Evolutionary conservation across 2,113 vertebrate species (phyloP).

Genomic region (Synodontis membranacea): DNA sequence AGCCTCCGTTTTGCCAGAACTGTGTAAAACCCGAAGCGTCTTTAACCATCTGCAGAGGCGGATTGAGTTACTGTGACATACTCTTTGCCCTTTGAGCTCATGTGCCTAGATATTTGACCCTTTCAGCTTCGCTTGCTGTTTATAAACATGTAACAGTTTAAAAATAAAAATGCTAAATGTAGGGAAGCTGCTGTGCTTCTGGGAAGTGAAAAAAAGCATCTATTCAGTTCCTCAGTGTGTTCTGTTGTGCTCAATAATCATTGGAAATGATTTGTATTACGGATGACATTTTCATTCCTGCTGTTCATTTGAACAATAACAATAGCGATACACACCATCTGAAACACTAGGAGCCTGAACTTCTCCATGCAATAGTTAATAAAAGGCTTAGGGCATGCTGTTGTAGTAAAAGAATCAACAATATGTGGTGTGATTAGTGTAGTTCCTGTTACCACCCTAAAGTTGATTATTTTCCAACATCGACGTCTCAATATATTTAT

Average conservation of each 20-base stretch:
- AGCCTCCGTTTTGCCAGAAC: slow-evolving; percentile 10
- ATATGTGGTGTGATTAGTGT: neutral
- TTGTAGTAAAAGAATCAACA: neutral
- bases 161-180: neutral
- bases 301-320: neutral
- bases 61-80: slow-evolving; percentile 15
- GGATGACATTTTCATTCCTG: neutral
- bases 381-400: neutral
- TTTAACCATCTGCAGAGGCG: neutral
- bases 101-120: slow-evolving; percentile 13
- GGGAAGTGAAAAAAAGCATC: neutral
- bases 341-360: neutral
- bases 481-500: neutral
- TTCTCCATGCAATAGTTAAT: neutral
- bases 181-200: neutral
- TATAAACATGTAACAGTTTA: neutral
- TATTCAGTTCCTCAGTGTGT: neutral
- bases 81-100: neutral
- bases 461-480: neutral
- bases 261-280: neutral
- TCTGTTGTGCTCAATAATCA: neutral
- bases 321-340: neutral
- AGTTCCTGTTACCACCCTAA: neutral
- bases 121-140: neutral
- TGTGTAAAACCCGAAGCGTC: neutral